Conservation (phyloP, 2,797 vertebrate genomes). For the Etheostoma perlongum region DNA sequence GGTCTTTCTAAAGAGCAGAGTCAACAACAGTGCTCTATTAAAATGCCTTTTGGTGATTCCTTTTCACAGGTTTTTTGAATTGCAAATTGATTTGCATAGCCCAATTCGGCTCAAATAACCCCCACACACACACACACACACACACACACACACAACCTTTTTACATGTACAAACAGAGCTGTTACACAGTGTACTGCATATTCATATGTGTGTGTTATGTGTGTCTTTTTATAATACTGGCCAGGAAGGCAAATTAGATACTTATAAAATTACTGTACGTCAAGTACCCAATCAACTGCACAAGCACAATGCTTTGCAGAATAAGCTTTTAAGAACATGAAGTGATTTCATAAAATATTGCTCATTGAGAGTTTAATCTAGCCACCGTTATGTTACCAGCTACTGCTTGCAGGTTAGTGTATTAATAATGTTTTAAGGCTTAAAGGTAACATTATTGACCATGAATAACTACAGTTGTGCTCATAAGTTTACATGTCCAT, state of each 20-base stretch:
- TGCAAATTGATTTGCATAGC: constrained; percentile 70
- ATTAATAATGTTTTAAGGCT: background rate
- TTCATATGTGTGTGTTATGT: constrained; percentile 1
- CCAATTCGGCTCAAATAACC: background rate
- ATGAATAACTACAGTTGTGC: background rate
- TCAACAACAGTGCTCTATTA: constrained; percentile 78
- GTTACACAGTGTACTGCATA: constrained; percentile 1
- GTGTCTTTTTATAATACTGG: constrained; percentile 18
- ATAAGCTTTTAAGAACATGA: background rate
- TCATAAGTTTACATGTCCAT: too few species aligned
- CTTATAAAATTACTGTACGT: background rate
- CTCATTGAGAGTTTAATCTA: background rate
- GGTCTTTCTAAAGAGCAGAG: constrained; percentile 72
- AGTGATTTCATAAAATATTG: background rate
- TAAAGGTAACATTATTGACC: background rate
- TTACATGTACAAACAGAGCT: constrained; percentile 34
- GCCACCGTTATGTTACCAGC: background rate
- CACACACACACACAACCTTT: constrained; percentile 9
- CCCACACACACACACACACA: too few species aligned
- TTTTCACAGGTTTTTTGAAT: constrained; percentile 73
- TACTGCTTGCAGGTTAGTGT: background rate
- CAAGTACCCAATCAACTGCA: background rate
- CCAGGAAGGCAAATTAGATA: constrained; percentile 9
- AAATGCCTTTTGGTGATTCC: constrained; percentile 75
- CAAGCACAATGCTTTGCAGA: background rate